Evolutionary conservation across 1,140 invertebrate genomes (phyloP).

Genomic region (Apolygus lucorum): DNA sequence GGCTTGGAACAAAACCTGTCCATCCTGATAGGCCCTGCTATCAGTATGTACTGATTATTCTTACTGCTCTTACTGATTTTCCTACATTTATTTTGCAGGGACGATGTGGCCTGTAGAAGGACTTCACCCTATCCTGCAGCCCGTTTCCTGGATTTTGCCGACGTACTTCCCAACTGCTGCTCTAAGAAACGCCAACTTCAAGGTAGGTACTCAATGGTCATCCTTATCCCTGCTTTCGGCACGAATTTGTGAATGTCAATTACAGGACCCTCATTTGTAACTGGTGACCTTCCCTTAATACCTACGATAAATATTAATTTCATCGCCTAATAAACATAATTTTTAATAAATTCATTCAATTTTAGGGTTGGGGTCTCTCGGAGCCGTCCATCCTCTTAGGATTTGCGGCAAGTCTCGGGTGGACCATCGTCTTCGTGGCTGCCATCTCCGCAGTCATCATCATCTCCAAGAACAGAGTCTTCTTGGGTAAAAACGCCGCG

Average conservation of each 20-base stretch:
- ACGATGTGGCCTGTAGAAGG: slow-evolving; percentile 10
- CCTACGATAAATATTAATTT: no score
- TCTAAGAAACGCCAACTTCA: background rate
- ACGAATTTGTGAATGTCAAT: no score
- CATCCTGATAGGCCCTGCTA: no score
- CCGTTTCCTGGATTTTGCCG: background rate
- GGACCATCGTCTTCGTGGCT: slow-evolving; percentile 1
- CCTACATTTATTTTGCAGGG: slow-evolving; percentile 15
- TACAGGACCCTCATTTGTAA: no score
- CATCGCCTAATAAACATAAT: no score
- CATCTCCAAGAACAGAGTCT: background rate
- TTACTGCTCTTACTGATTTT: no score
- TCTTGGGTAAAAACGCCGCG: background rate
- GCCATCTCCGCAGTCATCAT: background rate
- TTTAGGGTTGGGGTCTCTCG: background rate
- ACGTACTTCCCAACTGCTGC: background rate
- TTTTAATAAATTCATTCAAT: no score
- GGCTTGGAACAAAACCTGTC: no score
- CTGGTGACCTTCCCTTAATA: no score
- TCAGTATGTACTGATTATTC: background rate
- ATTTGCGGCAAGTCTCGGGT: background rate
- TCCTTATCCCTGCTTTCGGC: no score
- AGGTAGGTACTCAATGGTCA: background rate
- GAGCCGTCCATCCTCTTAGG: background rate
- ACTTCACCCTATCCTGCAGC: slow-evolving; percentile 11